phyloP scores from a whole-genome alignment of 2,888 invertebrate species.

The Rotaria socialis region DNA sequence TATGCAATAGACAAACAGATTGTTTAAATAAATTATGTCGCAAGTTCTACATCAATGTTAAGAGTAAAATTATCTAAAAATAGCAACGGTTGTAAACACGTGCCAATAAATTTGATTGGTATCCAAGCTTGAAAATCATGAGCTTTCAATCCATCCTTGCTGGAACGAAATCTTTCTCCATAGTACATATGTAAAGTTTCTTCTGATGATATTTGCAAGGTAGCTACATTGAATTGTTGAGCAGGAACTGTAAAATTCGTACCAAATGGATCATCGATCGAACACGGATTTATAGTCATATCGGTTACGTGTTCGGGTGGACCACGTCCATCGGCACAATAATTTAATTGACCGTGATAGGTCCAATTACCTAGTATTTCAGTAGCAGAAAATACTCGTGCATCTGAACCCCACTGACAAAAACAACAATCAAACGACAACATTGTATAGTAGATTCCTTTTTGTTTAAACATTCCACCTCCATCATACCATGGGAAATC shows the following conservation, averaged over 20 bases:
- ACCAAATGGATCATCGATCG: constrained; percentile 3
- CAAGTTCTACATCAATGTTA: too few species aligned
- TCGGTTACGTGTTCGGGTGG: neutral
- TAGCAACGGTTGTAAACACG: too few species aligned
- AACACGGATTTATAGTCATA: neutral
- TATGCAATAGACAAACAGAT: too few species aligned
- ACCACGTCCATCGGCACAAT: neutral
- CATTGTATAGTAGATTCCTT: neutral
- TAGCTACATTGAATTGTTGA: constrained; percentile 17
- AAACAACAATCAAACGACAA: too few species aligned
- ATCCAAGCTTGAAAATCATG: too few species aligned
- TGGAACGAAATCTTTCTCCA: neutral
- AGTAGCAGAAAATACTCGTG: too few species aligned
- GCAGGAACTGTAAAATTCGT: constrained; percentile 24
- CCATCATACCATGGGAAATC: neutral
- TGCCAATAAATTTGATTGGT: too few species aligned
- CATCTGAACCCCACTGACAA: too few species aligned
- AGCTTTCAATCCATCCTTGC: neutral
- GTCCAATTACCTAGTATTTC: neutral
- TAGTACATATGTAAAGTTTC: constrained; percentile 2
- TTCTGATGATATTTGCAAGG: constrained; percentile 7
- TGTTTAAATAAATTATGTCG: too few species aligned
- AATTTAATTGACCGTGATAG: neutral
- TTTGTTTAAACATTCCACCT: constrained; percentile 31
- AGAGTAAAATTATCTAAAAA: too few species aligned